phyloP scores from a whole-genome alignment of 2,113 vertebrate species.

The Eublepharis macularius region DNA sequence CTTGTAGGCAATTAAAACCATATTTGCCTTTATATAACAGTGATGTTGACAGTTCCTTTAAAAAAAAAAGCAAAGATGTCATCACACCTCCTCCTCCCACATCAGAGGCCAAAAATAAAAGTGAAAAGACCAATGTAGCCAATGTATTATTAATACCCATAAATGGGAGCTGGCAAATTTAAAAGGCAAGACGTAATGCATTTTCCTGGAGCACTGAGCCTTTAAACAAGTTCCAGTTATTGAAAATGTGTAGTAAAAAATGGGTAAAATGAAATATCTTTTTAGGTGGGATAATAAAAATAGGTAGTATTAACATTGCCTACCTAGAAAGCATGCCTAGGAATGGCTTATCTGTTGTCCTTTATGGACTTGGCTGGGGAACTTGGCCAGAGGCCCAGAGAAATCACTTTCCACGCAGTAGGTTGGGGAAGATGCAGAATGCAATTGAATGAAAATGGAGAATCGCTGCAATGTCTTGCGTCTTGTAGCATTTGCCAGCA shows the following conservation, averaged over 20 bases:
- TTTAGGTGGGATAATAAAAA: conserved; percentile 62
- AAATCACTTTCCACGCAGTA: background rate
- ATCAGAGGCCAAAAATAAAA: conserved; percentile 63
- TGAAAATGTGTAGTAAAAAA: conserved; percentile 66
- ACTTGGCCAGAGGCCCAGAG: background rate
- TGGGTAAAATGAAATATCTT: conserved; percentile 61
- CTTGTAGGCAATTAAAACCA: background rate
- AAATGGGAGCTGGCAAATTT: conserved; percentile 60
- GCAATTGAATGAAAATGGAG: rapidly evolving
- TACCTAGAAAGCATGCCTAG: background rate
- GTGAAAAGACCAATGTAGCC: conserved; percentile 61
- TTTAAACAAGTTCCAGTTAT: conserved; percentile 70
- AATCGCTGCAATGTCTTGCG: no score
- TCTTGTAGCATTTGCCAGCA: no score
- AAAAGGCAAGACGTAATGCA: conserved; percentile 49
- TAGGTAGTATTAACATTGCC: conserved; percentile 35
- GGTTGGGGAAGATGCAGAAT: background rate
- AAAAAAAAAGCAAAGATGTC: background rate
- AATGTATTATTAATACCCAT: conserved; percentile 72
- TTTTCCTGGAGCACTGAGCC: conserved; percentile 55
- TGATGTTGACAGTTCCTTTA: conserved; percentile 22
- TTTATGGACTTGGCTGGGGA: conserved; percentile 29
- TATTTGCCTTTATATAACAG: conserved; percentile 44
- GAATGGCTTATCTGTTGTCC: conserved; percentile 18
- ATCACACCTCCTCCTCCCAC: background rate